Evolutionary conservation across 1,140 invertebrate species (phyloP), one percentile per base, ranked within the genome.

Genomic region (Goniozus legneri): DNA sequence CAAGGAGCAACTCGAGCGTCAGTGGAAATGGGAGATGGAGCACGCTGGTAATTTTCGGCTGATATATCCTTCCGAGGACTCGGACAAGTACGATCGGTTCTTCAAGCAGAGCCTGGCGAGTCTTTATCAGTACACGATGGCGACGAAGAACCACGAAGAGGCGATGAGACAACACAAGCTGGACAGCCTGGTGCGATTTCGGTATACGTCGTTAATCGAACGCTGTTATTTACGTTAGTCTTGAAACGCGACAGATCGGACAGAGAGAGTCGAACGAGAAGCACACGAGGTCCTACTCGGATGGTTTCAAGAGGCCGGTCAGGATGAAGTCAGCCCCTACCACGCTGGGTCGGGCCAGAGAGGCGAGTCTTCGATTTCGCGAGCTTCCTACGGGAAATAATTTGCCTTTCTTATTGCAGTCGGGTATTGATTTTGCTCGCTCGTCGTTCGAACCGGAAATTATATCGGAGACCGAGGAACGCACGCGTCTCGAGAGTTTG

Each of bases 121-220:
- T 1, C 74, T 91, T 27, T 91, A 87, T 64, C 83, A 86, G 44
- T 86, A 87, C 56, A 92, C 88, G n/a, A 83, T 85, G 15, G 80
- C 86, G 0, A 89, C 86, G 27, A 82, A 83, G 56, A 85, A 86
- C 0, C 77, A 87, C 40, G 82, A 84, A 36, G 86, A 87, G 55
- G 84, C 82, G 30, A 78, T 80, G 8, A 79, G 80, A 27, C 55
- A 77, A 3, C 78, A 85, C 44, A 73, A 79, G 6, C 82, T 83
- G 43, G 82, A 84, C 58, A 80, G 82, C 58, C 77, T 81, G 59
- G 80, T 84, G 45, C n/a, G n/a, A n/a, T n/a, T n/a, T n/a, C 6
- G 24, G 24, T 7, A 27, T 27, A 27, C 24, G 12, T 6, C 24
- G 24, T 27, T 27, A 27, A 6, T 12, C 24, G 6, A 7, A 6